Conservation (phyloP, 2,797 vertebrate genomes). For the Mus caroli region DNA sequence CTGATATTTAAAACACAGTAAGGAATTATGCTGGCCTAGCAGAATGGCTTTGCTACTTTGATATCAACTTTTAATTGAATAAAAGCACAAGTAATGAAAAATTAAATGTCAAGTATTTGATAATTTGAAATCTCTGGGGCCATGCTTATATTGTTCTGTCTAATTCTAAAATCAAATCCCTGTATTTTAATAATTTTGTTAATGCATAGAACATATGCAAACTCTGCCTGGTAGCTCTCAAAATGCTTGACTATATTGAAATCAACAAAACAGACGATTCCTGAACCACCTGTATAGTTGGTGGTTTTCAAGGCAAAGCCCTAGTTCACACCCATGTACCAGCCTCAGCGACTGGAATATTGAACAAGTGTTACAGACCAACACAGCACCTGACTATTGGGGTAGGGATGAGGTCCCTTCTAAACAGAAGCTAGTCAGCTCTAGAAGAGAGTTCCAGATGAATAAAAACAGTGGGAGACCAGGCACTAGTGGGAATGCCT, state of each 20-base stretch:
- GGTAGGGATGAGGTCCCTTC: neutral
- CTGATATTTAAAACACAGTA: neutral
- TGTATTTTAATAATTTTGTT: slow-evolving; percentile 55
- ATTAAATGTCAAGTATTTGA: neutral
- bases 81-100: slow-evolving; percentile 52
- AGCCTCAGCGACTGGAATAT: neutral
- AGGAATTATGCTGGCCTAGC: neutral
- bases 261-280: slow-evolving; percentile 19
- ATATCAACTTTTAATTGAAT: neutral
- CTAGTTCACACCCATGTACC: neutral
- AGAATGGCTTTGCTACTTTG: neutral
- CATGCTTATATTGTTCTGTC: neutral
- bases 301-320: neutral
- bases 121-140: neutral
- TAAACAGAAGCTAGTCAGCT: neutral
- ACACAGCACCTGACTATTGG: neutral
- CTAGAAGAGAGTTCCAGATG: neutral
- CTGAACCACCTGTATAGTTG: neutral
- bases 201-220: neutral
- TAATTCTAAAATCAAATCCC: slow-evolving; percentile 22
- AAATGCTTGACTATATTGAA: slow-evolving; percentile 3
- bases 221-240: neutral
- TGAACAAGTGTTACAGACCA: neutral
- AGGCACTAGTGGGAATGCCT: neutral
- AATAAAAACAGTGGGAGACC: neutral